A percentile compares a stretch with the other conserved stretches of the same genome.
phyloP scores from a whole-genome alignment of 2,888 invertebrate genomes.

The Lucinisca nassula region DNA sequence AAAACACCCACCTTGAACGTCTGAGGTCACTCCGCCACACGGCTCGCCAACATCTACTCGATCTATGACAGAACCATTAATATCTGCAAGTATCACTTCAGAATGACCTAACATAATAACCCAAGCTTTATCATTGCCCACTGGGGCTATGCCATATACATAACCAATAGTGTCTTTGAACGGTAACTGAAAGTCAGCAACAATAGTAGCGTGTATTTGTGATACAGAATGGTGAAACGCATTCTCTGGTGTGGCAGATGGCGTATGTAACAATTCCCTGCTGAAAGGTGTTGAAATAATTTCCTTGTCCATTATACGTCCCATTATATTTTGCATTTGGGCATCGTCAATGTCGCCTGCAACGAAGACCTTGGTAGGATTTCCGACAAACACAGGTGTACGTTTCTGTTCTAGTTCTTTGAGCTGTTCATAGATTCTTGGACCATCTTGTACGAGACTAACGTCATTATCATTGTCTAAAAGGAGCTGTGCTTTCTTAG shows the following conservation, averaged over 20 bases:
- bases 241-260: background rate
- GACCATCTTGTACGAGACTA: constrained; percentile 34
- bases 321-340: constrained; percentile 33
- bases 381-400: background rate
- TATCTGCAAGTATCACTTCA: constrained; percentile 29
- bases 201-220: background rate
- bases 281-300: background rate
- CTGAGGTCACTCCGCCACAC: constrained; percentile 47
- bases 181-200: background rate
- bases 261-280: background rate
- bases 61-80: constrained; percentile 23
- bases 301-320: constrained; percentile 7
- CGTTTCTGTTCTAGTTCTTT: constrained; percentile 19
- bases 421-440: constrained; percentile 26
- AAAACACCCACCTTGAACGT: constrained; percentile 51
- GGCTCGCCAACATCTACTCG: constrained; percentile 42
- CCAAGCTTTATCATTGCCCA: constrained; percentile 42
- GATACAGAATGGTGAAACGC: background rate
- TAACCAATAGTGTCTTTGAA: constrained; percentile 53
- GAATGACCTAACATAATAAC: constrained; percentile 48
- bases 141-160: constrained; percentile 59
- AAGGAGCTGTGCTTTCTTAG: constrained; percentile 40
- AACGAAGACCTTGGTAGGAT: constrained; percentile 27
- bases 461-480: constrained; percentile 48
- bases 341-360: constrained; percentile 9